Percentiles rank a stretch among this genome's conserved stretches.
Conservation (phyloP, 2,113 vertebrate genomes). For the Osmerus mordax region DNA sequence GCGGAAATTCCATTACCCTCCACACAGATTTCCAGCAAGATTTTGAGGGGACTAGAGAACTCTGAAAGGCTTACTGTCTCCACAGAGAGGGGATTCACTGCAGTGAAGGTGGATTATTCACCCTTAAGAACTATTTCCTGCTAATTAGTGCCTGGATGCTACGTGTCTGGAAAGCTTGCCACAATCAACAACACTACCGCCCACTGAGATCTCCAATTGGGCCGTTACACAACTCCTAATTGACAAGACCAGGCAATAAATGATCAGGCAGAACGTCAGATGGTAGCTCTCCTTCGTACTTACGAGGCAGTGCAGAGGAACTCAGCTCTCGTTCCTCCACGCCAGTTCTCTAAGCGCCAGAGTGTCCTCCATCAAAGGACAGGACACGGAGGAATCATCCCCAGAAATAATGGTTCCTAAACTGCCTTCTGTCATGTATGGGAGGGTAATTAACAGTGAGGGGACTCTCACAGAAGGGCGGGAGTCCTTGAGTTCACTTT, state of each 20-base stretch:
- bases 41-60: constrained; percentile 46
- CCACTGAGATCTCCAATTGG: constrained; percentile 19
- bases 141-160: constrained; percentile 29
- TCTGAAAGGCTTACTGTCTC: constrained; percentile 18
- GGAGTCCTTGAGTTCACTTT: constrained; percentile 68
- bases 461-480: constrained; percentile 47
- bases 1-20: constrained; percentile 61
- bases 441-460: constrained; percentile 63
- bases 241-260: constrained; percentile 22
- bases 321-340: constrained; percentile 26
- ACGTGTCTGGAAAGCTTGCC: constrained; percentile 25
- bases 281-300: constrained; percentile 24
- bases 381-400: constrained; percentile 52
- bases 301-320: constrained; percentile 7
- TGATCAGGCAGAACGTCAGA: constrained; percentile 21
- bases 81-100: too few relatives aligned
- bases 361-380: constrained; percentile 57
- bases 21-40: constrained; percentile 49
- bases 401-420: constrained; percentile 54
- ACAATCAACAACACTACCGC: constrained; percentile 15
- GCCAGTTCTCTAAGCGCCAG: constrained; percentile 38
- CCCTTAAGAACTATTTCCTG: constrained; percentile 14
- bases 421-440: constrained; percentile 56
- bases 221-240: constrained; percentile 25
- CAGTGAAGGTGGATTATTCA: too few relatives aligned